Conservation (phyloP, 2,888 invertebrate genomes). For the Phyto melanocephala region DNA sequence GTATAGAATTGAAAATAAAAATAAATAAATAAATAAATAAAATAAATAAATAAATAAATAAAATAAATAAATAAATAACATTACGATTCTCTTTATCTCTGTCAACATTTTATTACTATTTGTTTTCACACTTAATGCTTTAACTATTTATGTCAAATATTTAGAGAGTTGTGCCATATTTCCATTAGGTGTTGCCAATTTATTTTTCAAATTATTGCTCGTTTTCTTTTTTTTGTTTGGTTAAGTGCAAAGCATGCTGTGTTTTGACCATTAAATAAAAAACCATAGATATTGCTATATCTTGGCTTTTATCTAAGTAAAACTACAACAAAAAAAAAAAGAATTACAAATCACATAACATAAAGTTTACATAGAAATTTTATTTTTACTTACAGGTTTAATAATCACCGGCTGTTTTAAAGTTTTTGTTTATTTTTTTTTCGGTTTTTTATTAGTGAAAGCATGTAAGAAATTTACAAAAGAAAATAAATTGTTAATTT, state of each 20-base stretch:
- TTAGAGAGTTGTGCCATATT: constrained; percentile 49
- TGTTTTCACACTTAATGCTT: background rate
- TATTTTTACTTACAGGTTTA: constrained; percentile 55
- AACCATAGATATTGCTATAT: constrained; percentile 17
- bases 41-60: too few relatives aligned
- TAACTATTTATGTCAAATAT: constrained; percentile 38
- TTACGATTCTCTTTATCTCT: too few relatives aligned
- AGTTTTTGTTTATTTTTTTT: constrained; percentile 9
- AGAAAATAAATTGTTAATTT: constrained; percentile 49
- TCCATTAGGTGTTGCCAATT: constrained; percentile 48
- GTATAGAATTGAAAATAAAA: too few relatives aligned
- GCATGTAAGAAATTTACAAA: constrained; percentile 60
- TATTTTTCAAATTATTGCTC: constrained; percentile 6
- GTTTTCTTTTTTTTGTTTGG: background rate
- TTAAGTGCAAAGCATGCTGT: constrained; percentile 34
- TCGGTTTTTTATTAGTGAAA: constrained; percentile 53
- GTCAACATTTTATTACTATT: background rate
- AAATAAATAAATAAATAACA: too few relatives aligned
- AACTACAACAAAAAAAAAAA: background rate
- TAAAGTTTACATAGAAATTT: background rate
- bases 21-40: too few relatives aligned
- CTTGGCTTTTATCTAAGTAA: background rate
- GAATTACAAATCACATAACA: constrained; percentile 30
- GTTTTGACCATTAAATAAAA: constrained; percentile 18
- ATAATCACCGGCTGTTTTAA: constrained; percentile 60